A percentile compares a stretch with the other conserved stretches of the same genome.
Evolutionary conservation across 2,113 vertebrate species (phyloP).

Genomic region (Ramphastos sulfuratus): DNA sequence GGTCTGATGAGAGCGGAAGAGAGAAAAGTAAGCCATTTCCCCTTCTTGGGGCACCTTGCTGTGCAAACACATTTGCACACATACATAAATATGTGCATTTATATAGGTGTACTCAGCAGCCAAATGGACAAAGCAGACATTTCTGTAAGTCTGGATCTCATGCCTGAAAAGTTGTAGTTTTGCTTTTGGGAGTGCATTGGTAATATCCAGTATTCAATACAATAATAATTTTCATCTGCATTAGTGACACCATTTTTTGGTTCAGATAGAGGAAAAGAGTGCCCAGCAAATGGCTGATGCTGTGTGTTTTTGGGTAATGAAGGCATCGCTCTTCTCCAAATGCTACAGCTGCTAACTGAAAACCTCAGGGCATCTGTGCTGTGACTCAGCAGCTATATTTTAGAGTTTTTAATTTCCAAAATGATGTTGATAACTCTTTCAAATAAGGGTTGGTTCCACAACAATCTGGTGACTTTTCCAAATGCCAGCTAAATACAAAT

Average conservation of each 20-base stretch:
- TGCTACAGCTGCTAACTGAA: slow-evolving; percentile 35
- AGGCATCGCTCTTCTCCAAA: slow-evolving; percentile 8
- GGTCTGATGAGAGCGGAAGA: too few species aligned
- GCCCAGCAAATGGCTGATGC: neutral
- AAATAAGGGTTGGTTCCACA: neutral
- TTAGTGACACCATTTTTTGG: neutral
- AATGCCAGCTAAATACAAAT: neutral
- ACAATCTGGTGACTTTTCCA: neutral
- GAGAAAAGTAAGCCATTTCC: neutral
- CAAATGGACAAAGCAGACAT: neutral
- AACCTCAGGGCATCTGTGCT: neutral
- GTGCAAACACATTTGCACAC: neutral
- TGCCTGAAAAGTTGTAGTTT: neutral
- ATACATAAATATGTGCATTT: neutral
- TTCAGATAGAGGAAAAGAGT: neutral
- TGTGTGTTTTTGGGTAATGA: neutral
- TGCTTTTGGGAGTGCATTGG: neutral
- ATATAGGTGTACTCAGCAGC: neutral
- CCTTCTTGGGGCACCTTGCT: neutral
- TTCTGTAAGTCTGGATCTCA: neutral
- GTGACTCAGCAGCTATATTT: slow-evolving; percentile 32
- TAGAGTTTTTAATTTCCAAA: slow-evolving; percentile 6
- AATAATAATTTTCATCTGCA: neutral
- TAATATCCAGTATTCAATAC: too few species aligned
- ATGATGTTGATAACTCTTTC: neutral